Base-by-base conservation (phyloP, 2,888 invertebrate genomes). In the Augochlorella aurata region DNA sequence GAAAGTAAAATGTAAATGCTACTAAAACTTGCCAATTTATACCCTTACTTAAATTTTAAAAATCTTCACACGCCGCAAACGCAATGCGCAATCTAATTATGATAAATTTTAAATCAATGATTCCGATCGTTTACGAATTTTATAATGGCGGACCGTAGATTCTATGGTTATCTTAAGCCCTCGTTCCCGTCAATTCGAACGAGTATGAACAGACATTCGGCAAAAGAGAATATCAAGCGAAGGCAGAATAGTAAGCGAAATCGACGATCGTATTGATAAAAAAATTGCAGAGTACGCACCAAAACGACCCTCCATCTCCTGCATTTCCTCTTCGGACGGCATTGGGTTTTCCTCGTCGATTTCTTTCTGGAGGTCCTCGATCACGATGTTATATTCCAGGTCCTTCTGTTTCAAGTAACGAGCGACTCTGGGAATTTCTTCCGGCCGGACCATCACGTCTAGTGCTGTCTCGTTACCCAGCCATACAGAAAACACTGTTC, bases 271-370 rank as follows among this genome's bases (percentile, higher is more conserved):
- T 18, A 8, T 1, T n/a, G 1, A 29, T 10, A n/a, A 1, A 0
- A 63, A 4, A 38, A 63, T 73, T 2, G 3, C n/a, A 4, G 5
- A 4, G n/a, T 73, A 21, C 89, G 63, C 89, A 93, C 93, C 93
- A 90, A 97, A 96, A 88, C 96, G 95, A 71, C 97, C 95, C 89
- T 95, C 95, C 63, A 95, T 92, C 90, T 97, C 96, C 77, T 96
- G 96, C 90, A 96, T 95, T 79, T 95, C 95, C 21, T 95, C 94
- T 4, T 95, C 95, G 0, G 92, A 87, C 4, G 91, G 91, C 4
- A 83, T 21, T 67, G 97, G 97, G 93, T 97, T 98, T 94, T 97
- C 97, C 84, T 95, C 95, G 87, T 97, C 95, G 83, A 98, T 97
- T 69, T 96, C 96, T 89, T 95, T 94, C 93, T 98, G 97, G 72